A percentile compares a stretch with the other conserved stretches of the same genome.
These are phyloP conservation scores for Metellina segmentata DNA, from an alignment of 2,888 invertebrate species.

Conservation along the genomic window DNA sequence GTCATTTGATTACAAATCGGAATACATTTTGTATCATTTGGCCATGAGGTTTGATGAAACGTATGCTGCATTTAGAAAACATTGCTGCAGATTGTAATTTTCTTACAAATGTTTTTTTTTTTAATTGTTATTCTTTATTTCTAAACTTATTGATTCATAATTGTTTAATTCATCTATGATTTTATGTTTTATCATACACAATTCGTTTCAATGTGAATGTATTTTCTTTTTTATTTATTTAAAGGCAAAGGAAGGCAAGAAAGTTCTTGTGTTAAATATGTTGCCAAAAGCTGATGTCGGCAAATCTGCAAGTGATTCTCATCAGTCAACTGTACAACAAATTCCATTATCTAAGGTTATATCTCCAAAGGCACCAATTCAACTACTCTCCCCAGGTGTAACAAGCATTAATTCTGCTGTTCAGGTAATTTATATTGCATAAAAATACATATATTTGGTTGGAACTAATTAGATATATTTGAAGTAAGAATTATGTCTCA, in stretches of 20 bases:
- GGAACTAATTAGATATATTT: no score
- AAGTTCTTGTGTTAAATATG: slow-evolving; percentile 53
- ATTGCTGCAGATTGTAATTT: neutral
- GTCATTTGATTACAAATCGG: no score
- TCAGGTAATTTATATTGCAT: slow-evolving; percentile 15
- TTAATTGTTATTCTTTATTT: neutral
- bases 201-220: no score
- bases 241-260: slow-evolving; percentile 43
- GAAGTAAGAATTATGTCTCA: no score
- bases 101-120: neutral
- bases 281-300: slow-evolving; percentile 21
- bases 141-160: neutral
- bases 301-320: neutral
- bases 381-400: slow-evolving; percentile 1
- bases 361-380: slow-evolving; percentile 14
- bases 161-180: neutral
- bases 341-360: slow-evolving; percentile 36
- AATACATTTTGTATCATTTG: no score
- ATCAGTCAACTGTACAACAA: slow-evolving; percentile 9
- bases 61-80: no score
- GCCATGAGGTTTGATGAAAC: no score
- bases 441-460: no score
- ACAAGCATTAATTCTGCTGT: neutral
- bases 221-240: neutral
- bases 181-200: neutral